phyloP scores from a whole-genome alignment of 2,888 invertebrate genomes.

The Rhagonycha fulva region DNA sequence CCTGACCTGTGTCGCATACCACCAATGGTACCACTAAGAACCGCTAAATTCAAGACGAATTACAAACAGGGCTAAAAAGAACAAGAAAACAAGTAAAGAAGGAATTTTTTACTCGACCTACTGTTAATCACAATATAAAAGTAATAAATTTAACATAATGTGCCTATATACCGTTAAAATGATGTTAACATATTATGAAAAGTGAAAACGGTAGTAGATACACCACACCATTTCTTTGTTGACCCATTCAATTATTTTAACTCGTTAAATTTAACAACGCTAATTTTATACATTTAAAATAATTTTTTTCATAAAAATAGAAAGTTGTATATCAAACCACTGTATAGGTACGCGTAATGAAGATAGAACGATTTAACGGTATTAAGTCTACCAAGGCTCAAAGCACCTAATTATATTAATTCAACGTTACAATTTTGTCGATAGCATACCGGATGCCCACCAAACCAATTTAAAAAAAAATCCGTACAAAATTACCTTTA shows the following conservation, averaged over 20 bases:
- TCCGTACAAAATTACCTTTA: not conserved
- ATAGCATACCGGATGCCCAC: too few relatives aligned
- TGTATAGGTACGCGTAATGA: not conserved
- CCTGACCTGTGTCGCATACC: too few relatives aligned
- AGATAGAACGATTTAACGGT: not conserved
- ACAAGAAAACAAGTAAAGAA: not conserved
- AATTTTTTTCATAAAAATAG: not conserved
- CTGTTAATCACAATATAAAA: not conserved
- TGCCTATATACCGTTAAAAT: not conserved
- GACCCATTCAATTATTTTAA: not conserved
- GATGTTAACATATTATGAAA: not conserved
- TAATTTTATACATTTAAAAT: not conserved
- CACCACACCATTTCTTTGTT: not conserved
- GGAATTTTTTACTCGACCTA: not conserved
- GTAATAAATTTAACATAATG: not conserved
- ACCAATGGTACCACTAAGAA: too few relatives aligned
- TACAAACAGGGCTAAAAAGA: not conserved
- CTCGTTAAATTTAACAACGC: not conserved
- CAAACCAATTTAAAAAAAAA: too few relatives aligned
- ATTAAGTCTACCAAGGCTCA: not conserved
- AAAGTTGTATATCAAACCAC: not conserved
- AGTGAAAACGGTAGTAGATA: constrained; percentile 3
- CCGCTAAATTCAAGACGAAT: not conserved
- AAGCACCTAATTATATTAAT: not conserved
- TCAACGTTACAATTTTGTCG: not conserved